Conservation (phyloP, 2,888 invertebrate genomes). For the Macrosiphum euphorbiae region DNA sequence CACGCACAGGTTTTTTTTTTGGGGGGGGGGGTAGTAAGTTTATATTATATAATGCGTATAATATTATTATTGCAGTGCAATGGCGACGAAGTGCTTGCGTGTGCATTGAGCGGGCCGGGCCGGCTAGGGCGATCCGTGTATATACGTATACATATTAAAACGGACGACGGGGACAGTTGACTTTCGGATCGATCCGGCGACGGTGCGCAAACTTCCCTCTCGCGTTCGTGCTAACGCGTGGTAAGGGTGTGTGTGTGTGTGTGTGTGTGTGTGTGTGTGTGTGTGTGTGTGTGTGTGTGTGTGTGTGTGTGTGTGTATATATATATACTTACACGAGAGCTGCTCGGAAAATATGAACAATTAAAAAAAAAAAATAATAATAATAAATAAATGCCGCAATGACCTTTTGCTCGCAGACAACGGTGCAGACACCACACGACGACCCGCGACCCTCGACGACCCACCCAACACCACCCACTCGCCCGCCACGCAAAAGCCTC, state of each 20-base stretch:
- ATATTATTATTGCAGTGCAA: background rate
- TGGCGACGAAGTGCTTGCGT: background rate
- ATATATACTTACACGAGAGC: background rate
- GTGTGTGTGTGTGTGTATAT: background rate
- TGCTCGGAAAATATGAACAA: slow-evolving; percentile 41
- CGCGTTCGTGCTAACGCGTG: background rate
- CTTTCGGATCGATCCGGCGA: slow-evolving; percentile 55
- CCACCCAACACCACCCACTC: background rate
- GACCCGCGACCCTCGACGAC: background rate
- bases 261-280: background rate
- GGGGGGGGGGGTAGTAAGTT: background rate
- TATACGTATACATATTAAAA: background rate
- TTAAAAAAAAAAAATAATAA: slow-evolving; percentile 35
- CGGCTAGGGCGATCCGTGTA: background rate
- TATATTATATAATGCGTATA: background rate
- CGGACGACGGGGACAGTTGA: slow-evolving; percentile 37
- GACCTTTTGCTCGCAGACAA: slow-evolving; percentile 47
- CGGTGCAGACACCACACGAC: background rate
- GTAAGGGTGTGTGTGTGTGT: background rate
- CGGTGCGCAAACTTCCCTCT: slow-evolving; percentile 28
- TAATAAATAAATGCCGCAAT: slow-evolving; percentile 38
- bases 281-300: background rate
- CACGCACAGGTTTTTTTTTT: too few relatives aligned
- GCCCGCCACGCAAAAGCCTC: background rate
- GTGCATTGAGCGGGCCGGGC: background rate